These are phyloP conservation scores for Austrofundulus limnaeus DNA, from an alignment of 2,113 vertebrate species.

Conservation along the genomic window DNA sequence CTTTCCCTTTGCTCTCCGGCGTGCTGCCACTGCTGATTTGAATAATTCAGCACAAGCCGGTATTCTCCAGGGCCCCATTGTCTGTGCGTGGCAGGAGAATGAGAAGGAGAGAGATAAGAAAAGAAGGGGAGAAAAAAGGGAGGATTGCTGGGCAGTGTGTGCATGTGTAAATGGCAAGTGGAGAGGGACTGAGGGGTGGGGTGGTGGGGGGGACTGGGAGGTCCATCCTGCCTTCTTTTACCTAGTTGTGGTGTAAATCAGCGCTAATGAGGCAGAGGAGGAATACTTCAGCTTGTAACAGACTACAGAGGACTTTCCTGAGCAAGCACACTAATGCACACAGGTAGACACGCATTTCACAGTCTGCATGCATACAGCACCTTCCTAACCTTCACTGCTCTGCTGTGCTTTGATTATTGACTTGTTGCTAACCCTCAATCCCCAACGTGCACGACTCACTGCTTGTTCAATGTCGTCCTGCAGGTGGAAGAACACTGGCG, in stretches of 20 bases:
- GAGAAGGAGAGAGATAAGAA: conserved; percentile 82
- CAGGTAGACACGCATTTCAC: conserved; percentile 55
- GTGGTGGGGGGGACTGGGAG: conserved; percentile 68
- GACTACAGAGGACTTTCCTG: conserved; percentile 47
- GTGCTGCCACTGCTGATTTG: conserved; percentile 79
- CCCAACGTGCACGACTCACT: conserved; percentile 38
- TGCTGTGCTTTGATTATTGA: conserved; percentile 66
- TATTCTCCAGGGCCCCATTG: conserved; percentile 85
- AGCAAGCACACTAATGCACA: conserved; percentile 42
- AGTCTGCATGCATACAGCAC: conserved; percentile 51
- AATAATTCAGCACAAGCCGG: conserved; percentile 85
- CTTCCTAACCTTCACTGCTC: conserved; percentile 60
- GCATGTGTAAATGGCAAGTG: conserved; percentile 44
- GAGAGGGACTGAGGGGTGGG: conserved; percentile 70
- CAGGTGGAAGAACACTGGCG: conserved; percentile 38
- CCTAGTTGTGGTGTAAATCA: conserved; percentile 88
- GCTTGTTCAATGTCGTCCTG: conserved; percentile 60
- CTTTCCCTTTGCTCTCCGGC: conserved; percentile 76
- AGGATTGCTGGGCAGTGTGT: conserved; percentile 47
- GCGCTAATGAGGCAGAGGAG: conserved; percentile 88
- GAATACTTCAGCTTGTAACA: conserved; percentile 71
- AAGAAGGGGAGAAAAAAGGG: conserved; percentile 38
- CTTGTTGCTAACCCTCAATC: conserved; percentile 71
- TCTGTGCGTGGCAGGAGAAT: conserved; percentile 84
- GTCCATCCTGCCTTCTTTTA: conserved; percentile 79